Percentiles rank a stretch among this genome's conserved stretches.
phyloP scores from a whole-genome alignment of 2,113 vertebrate species.

The Narcine bancroftii region DNA sequence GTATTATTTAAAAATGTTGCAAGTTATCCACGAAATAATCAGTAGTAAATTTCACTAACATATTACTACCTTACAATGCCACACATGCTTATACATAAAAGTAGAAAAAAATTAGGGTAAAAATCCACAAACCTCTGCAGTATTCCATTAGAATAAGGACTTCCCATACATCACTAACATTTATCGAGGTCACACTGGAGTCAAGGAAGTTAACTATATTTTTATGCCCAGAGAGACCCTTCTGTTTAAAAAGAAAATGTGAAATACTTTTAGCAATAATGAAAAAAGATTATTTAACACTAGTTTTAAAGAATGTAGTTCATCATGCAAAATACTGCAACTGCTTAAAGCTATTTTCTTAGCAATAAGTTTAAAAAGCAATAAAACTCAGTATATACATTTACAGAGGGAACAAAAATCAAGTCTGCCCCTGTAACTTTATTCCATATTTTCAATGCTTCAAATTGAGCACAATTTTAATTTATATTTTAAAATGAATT shows the following conservation, averaged over 20 bases:
- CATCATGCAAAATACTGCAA: neutral
- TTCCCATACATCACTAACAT: slow-evolving; percentile 90
- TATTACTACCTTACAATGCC: neutral
- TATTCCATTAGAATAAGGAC: slow-evolving; percentile 97
- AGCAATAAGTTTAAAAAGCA: neutral
- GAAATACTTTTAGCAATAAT: neutral
- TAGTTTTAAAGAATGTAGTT: neutral
- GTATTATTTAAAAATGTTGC: neutral
- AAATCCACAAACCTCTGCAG: slow-evolving; percentile 69
- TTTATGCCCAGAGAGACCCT: slow-evolving; percentile 86
- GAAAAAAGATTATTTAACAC: neutral
- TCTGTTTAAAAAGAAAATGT: slow-evolving; percentile 52
- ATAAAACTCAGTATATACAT: neutral
- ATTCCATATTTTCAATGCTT: neutral
- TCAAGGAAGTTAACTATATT: slow-evolving; percentile 96
- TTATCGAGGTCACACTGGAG: slow-evolving; percentile 83
- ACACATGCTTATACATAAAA: neutral
- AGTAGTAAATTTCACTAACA: neutral
- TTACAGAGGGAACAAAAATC: neutral
- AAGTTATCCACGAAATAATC: neutral
- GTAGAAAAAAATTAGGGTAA: neutral
- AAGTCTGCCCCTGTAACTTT: neutral
- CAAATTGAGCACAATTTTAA: neutral
- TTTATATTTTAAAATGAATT: neutral
- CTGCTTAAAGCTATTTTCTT: neutral